Evolutionary conservation across 2,113 vertebrate genomes (phyloP).

Genomic region (Thunnus maccoyii): DNA sequence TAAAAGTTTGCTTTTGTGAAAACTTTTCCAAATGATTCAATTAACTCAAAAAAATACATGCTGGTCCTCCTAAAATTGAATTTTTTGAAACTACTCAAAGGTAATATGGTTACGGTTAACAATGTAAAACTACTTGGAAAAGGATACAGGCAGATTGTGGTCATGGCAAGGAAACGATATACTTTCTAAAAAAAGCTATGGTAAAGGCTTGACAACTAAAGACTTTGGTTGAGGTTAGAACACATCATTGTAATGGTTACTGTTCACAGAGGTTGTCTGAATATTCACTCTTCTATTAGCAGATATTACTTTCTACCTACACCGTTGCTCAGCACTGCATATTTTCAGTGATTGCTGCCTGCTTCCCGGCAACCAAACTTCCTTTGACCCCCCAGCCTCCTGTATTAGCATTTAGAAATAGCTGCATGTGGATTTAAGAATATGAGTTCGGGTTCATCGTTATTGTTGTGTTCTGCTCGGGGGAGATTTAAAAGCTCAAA

Average conservation of each 20-base stretch:
- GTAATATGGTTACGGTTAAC: not conserved
- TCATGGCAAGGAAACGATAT: not conserved
- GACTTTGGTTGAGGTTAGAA: not conserved
- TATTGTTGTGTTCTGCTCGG: not conserved
- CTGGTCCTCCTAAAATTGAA: too few relatives aligned
- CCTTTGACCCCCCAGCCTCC: not conserved
- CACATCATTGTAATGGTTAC: not conserved
- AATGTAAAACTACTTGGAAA: not conserved
- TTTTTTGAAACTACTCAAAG: not conserved
- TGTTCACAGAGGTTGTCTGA: not conserved
- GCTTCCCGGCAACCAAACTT: slow-evolving; percentile 4
- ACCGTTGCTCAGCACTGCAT: not conserved
- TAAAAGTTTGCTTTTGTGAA: not conserved
- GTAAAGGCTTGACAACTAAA: not conserved
- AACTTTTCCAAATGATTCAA: not conserved
- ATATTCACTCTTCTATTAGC: not conserved
- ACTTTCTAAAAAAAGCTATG: not conserved
- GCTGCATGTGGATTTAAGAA: not conserved
- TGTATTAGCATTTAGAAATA: slow-evolving; percentile 4
- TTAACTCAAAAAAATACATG: too few relatives aligned
- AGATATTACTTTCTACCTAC: slow-evolving; percentile 3
- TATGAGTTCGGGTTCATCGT: not conserved
- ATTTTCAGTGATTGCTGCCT: not conserved
- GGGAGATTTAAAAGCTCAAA: not conserved
- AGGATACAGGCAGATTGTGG: too few relatives aligned